Evolutionary conservation across 2,113 vertebrate genomes (phyloP).

Genomic region (Ctenodactylus gundi): DNA sequence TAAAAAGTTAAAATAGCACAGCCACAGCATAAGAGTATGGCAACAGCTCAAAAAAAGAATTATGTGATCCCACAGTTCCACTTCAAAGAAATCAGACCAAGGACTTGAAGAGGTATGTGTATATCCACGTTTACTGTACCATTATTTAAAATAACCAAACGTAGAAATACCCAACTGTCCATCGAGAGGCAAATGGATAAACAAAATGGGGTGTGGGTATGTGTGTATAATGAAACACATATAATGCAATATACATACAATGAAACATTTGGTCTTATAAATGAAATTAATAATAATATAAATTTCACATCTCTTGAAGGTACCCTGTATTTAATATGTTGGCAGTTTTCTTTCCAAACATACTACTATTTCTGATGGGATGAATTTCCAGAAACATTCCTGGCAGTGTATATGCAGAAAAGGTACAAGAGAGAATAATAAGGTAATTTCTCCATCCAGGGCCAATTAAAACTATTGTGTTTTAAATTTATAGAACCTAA

Average conservation of each 20-base stretch:
- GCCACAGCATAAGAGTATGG: not conserved
- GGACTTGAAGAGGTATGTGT: not conserved
- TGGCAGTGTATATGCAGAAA: not conserved
- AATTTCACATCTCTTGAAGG: not conserved
- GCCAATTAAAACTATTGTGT: not conserved
- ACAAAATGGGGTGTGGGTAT: not conserved
- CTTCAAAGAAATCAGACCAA: not conserved
- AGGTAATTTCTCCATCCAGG: not conserved
- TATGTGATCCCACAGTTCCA: not conserved
- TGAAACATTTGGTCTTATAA: not conserved
- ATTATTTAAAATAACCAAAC: not conserved
- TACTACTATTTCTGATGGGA: not conserved
- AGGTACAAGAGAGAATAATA: not conserved
- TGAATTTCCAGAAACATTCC: not conserved
- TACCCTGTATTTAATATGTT: not conserved
- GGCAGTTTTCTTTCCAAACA: not conserved
- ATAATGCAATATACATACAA: not conserved
- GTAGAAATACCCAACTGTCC: not conserved
- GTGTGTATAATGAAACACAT: not conserved
- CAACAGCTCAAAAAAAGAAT: conserved; percentile 21
- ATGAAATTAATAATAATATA: too few species aligned
- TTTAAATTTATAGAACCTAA: conserved; percentile 21
- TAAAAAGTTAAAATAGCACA: not conserved
- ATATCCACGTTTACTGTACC: not conserved
- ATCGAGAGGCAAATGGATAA: not conserved